A percentile compares a stretch with the other conserved stretches of the same genome.
Evolutionary conservation across 92 coral and sea anemone species (phyloP).

Genomic region (Pocillopora grandis): DNA sequence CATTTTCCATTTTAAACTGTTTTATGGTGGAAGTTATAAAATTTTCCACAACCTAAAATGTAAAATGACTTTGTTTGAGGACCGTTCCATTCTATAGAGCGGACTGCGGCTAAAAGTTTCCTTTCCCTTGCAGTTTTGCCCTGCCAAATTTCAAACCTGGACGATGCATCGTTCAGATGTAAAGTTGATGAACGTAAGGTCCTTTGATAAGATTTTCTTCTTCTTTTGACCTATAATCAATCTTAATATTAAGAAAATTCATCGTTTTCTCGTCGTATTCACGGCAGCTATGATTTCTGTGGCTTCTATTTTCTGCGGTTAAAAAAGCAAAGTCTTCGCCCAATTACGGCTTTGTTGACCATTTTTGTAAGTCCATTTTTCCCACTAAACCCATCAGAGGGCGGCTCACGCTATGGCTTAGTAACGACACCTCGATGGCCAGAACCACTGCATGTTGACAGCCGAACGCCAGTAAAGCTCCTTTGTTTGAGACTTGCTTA

Average conservation of each 20-base stretch:
- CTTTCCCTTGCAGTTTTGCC: not conserved
- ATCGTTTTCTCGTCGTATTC: not conserved
- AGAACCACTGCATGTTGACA: conserved; percentile 5
- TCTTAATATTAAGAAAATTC: not conserved
- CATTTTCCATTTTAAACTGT: not conserved
- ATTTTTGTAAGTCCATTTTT: conserved; percentile 1
- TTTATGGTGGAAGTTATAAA: conserved; percentile 7
- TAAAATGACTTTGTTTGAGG: conserved; percentile 1
- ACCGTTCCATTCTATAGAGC: not conserved
- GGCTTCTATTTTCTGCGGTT: too few relatives aligned
- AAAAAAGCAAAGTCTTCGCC: not conserved
- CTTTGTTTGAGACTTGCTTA: conserved; percentile 4
- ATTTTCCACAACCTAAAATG: not conserved
- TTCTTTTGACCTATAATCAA: not conserved
- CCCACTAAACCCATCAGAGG: conserved; percentile 25
- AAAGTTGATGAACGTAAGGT: not conserved
- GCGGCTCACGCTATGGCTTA: not conserved
- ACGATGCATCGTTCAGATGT: conserved; percentile 1
- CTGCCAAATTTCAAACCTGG: conserved; percentile 7
- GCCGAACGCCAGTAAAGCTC: not conserved
- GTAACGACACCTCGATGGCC: conserved; percentile 10
- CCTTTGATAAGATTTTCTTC: not conserved
- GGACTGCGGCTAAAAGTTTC: not conserved
- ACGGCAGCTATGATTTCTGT: conserved; percentile 19
- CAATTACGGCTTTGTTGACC: not conserved